These are phyloP conservation scores for Ectropis crepuscularia DNA, from an alignment of 2,888 invertebrate genomes.

Conservation along the genomic window DNA sequence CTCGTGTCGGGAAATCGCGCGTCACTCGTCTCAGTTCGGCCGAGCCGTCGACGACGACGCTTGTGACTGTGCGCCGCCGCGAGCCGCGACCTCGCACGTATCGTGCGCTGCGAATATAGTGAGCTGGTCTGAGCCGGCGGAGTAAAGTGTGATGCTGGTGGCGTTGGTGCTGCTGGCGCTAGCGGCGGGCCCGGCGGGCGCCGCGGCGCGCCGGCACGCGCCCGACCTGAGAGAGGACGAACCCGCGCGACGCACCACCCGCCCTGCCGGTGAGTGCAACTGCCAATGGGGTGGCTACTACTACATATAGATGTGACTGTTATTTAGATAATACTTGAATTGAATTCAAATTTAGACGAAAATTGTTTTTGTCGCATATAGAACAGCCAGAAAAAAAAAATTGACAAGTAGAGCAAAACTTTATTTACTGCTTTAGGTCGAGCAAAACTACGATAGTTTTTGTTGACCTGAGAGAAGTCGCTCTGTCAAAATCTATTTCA, in stretches of 20 bases:
- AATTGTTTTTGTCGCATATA: no score
- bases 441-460: no score
- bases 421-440: no score
- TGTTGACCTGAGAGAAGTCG: no score
- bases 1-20: slow-evolving; percentile 80
- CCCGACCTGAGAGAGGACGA: slow-evolving; percentile 47
- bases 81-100: slow-evolving; percentile 61
- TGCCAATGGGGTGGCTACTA: slow-evolving; percentile 44
- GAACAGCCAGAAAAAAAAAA: no score
- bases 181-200: slow-evolving; percentile 62
- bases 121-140: slow-evolving; percentile 75
- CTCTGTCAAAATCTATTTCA: no score
- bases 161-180: slow-evolving; percentile 74
- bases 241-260: slow-evolving; percentile 83
- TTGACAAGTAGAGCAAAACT: no score
- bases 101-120: slow-evolving; percentile 76
- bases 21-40: slow-evolving; percentile 77
- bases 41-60: slow-evolving; percentile 79
- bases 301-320: no score
- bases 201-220: slow-evolving; percentile 86
- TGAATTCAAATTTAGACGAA: no score
- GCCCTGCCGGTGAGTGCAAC: slow-evolving; percentile 87
- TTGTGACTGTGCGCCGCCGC: slow-evolving; percentile 59
- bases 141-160: slow-evolving; percentile 67
- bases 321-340: no score